Percentiles rank a stretch among this genome's conserved stretches.
Conservation (phyloP, 2,888 invertebrate species). For the Oegoconia quadripuncta region DNA sequence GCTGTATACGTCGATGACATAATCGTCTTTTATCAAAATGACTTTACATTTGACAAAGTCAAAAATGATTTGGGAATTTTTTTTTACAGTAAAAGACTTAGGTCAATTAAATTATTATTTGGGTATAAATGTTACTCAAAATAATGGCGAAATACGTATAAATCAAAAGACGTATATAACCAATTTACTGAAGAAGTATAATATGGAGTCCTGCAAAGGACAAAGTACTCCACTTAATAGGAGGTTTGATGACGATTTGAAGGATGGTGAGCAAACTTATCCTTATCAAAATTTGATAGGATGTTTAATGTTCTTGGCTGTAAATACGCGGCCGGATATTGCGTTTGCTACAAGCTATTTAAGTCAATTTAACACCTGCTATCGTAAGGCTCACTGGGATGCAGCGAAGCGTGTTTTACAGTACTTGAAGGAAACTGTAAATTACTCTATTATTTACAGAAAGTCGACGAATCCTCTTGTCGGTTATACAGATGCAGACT, state of each 20-base stretch:
- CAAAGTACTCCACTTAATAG: conserved; percentile 5
- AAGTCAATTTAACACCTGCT: too few species aligned
- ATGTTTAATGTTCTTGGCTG: conserved; percentile 1
- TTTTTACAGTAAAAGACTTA: conserved; percentile 4
- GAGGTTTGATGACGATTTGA: conserved; percentile 2
- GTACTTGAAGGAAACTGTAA: not conserved
- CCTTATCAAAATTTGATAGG: too few species aligned
- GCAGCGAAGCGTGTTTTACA: not conserved
- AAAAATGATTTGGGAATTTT: not conserved
- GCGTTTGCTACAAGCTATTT: not conserved
- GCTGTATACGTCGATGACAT: too few species aligned
- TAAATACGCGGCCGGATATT: not conserved
- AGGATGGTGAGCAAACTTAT: not conserved
- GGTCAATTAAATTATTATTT: conserved; percentile 2
- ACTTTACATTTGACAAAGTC: conserved; percentile 4
- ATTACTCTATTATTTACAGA: not conserved
- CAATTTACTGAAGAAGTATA: conserved; percentile 2
- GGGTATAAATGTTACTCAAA: not conserved
- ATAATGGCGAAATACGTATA: not conserved
- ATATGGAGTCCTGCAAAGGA: conserved; percentile 9
- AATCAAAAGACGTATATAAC: conserved; percentile 3
- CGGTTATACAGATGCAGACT: not conserved
- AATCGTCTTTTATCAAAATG: conserved; percentile 11
- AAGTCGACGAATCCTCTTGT: not conserved
- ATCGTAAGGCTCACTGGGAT: not conserved